Percentiles rank a stretch among this genome's conserved stretches.
phyloP scores from a whole-genome alignment of 2,888 invertebrate genomes.

The Ochropacha duplaris region DNA sequence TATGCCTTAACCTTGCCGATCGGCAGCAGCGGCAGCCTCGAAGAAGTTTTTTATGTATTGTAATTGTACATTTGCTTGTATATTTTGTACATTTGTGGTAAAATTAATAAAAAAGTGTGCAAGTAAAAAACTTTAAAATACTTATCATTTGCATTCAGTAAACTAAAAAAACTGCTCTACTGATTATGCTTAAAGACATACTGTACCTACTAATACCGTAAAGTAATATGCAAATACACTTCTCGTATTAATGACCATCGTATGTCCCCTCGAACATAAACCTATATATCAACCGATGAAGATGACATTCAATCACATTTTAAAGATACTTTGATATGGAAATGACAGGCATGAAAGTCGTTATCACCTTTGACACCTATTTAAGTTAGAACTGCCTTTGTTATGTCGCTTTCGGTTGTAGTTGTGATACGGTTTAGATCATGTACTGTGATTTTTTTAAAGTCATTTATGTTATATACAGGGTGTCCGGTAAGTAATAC shows the following conservation, averaged over 20 bases:
- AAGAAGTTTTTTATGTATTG: no score
- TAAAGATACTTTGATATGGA: slow-evolving; percentile 27
- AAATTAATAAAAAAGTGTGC: no score
- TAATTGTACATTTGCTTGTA: no score
- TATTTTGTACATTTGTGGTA: no score
- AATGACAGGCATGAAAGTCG: slow-evolving; percentile 29
- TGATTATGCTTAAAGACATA: neutral
- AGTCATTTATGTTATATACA: no score
- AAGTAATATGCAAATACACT: slow-evolving; percentile 3
- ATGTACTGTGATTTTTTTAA: slow-evolving; percentile 10
- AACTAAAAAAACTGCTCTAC: no score
- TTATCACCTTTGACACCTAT: slow-evolving; percentile 45
- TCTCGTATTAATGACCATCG: neutral
- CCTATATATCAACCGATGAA: neutral
- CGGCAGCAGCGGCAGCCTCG: no score
- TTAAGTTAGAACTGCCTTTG: slow-evolving; percentile 32
- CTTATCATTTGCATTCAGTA: no score
- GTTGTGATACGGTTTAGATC: slow-evolving; percentile 29
- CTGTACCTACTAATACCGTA: neutral
- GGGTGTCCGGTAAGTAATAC: no score
- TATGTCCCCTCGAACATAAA: neutral
- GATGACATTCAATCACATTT: neutral
- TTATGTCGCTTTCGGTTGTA: slow-evolving; percentile 33
- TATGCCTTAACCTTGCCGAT: no score
- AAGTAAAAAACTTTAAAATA: no score